Base-by-base conservation (phyloP, 2,888 invertebrate species). In the Drosophila paramelanica region DNA sequence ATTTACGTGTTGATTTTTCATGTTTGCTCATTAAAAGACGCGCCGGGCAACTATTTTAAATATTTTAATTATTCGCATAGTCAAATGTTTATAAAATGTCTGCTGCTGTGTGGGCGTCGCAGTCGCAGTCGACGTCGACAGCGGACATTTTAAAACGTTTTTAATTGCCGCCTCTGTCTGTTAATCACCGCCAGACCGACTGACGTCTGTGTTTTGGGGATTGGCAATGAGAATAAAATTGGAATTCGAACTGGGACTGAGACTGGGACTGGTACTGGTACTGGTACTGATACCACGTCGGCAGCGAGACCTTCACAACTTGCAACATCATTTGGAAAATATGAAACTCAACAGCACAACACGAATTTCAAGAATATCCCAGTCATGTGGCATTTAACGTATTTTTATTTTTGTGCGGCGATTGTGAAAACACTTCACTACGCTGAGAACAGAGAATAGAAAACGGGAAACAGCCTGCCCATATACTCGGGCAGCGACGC, bases 61-160 rank as follows among this genome's bases (percentile, higher is more conserved):
- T 74, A 89, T 85, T 87, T 85, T 80, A 83, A 83, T 88, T 88
- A 83, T 86, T 81, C 65, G 70, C 82, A 64, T 77, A 69, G 76
- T 60, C 81, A 66, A 59, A 81, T 77, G 71, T 70, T 70, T 70
- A 73, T 70, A 20, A 49, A 27, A 45, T 41, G 51, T 14, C 17
- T 17, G 41, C 23, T 13, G 55, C 45, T 25, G 55, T 25, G 55
- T 55, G 45, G 55, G 55, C 55, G 55, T 11, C 8, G 33, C 10
- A 5, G 36, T 8, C 33, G 20, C 7, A 13, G 20, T 42, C 41
- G 33, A n/a, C 42, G 33, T 49, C n/a, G n/a, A 20, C 71, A 64
- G 67, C 51, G 62, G 56, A 55, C 56, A 59, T 74, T 73, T 73
- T 71, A 70, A 88, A 56, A 52, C 79, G 69, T 66, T 77, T 87